Base-by-base conservation (phyloP, 2,888 invertebrate genomes). In the Mongoloraphidia duomilia region DNA sequence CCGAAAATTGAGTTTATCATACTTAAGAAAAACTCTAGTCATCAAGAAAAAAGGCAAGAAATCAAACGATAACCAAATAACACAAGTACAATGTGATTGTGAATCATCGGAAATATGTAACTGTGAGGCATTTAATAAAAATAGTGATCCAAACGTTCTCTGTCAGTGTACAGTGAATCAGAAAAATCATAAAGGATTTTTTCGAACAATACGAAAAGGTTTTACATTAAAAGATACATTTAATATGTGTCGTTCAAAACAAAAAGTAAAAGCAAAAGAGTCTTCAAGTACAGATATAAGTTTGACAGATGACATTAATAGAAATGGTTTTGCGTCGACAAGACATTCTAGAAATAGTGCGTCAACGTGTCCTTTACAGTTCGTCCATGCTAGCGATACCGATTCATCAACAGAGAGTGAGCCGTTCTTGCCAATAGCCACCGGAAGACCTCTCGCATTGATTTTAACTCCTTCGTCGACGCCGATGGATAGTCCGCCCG, bases 231-330 rank as follows among this genome's bases (percentile, higher is more conserved):
- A 34, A 36, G 44, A 39, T 36, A 46, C 13, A 11, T 38, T 35
- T 26, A 46, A 40, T 46, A 46, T 46, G 14, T 46, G 35, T 34
- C 39, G 40, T 9, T 39, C 39, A 3, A 46, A 46, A 46, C 46
- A 46, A 40, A 39, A 40, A 40, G 34, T 46, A 8, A 38, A 39
- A 46, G 17, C 9, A 40, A 35, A 13, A 12, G 34, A 33, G 3
- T 14, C 12, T 17, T 26, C 46, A 9, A 46, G 26, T 26, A 26
- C 26, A 26, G 26, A 26, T 26, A 26, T 26, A 6, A 26, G 26
- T 26, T 26, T 26, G 26, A 6, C 26, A 26, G 26, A 26, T 26
- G 26, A 39, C 26, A 34, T 33, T n/a, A 14, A 36, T 13, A 12
- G 37, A 14, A n/a, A 36, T 33, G 46, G 13, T 39, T 10, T 34